Evolutionary conservation across 2,888 invertebrate species (phyloP), one percentile per base, ranked within the genome.

Genomic region (Pegoplata infirma): DNA sequence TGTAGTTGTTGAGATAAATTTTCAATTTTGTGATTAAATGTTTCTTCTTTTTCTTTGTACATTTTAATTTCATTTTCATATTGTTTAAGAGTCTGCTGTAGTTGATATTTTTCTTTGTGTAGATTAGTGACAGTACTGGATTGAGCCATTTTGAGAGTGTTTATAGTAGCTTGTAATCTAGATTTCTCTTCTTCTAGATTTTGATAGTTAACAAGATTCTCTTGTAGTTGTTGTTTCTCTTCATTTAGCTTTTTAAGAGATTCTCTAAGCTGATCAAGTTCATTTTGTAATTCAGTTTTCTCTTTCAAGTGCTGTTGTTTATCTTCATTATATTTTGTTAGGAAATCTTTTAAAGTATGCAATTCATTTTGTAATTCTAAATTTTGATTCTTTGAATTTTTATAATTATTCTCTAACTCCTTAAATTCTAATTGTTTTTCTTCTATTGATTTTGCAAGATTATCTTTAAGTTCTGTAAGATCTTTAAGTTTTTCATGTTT

Each of bases 31-130:
- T 63, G 21, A 0, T 53, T 19, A n/a, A 82, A 17, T 6, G 75
- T 81, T 51, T 81, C 78, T 19, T 75, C 56, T 23, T 56, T 63
- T 56, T 82, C 79, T 56, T 71, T 80, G 4, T 80, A 80, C 16
- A 28, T 0, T 69, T 69, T 56, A 69, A 77, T 53, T 16, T 66
- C 10, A 73, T 67, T 19, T 81, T 71, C 71, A 5, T 82, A 79
- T 1, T 80, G 66, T 10, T 81, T 67, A 0, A 82, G 0, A 7
- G 81, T 74, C 0, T 51, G 61, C 0, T 68, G 40, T 2, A 81
- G 58, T 1, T 66, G 12, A 7, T 46, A 58, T 12, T 67, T 76
- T 36, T 81, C 80, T 5, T 69, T 14, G 49, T 59, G 51, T 0
- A 81, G 46, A 2, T 1, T 47, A 14, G n/a, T 55, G 1, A 78